These are phyloP conservation scores for Brachyistius frenatus DNA, from an alignment of 2,113 vertebrate species.

Conservation along the genomic window DNA sequence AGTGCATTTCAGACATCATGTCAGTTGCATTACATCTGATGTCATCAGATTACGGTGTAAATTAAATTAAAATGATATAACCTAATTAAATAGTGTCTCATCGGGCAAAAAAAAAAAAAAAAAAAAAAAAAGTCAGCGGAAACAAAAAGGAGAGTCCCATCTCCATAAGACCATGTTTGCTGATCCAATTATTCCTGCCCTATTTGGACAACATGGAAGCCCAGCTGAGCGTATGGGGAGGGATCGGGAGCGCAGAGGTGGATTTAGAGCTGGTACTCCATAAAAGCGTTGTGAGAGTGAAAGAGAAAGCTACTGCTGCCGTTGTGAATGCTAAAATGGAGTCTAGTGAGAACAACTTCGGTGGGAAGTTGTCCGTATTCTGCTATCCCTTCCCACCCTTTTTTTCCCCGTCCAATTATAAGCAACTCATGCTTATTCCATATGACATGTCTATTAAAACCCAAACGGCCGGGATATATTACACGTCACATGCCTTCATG, in stretches of 20 bases:
- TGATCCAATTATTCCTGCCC: conserved; percentile 75
- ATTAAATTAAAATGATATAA: conserved; percentile 55
- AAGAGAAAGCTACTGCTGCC: conserved; percentile 47
- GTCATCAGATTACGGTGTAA: conserved; percentile 53
- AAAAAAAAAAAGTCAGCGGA: conserved; percentile 28
- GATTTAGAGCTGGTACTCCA: conserved; percentile 67
- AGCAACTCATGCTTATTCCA: background rate
- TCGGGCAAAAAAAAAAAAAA: conserved; percentile 33
- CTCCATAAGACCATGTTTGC: conserved; percentile 58
- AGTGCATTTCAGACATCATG: conserved; percentile 60
- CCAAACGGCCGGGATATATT: background rate
- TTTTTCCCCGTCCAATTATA: background rate
- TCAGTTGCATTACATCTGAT: conserved; percentile 50
- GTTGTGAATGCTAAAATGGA: conserved; percentile 69
- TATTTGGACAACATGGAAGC: conserved; percentile 70
- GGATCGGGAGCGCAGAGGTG: conserved; percentile 56
- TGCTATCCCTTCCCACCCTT: background rate
- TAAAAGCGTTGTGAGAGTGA: conserved; percentile 53
- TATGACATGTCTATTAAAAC: conserved; percentile 29
- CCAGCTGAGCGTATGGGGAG: conserved; percentile 52
- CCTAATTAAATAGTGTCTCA: conserved; percentile 60
- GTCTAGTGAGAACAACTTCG: conserved; percentile 44
- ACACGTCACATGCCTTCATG: conserved; percentile 24
- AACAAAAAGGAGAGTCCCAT: conserved; percentile 54
- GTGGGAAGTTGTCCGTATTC: conserved; percentile 54